Conservation (phyloP, 2,888 invertebrate species). For the Eulithis prunata region DNA sequence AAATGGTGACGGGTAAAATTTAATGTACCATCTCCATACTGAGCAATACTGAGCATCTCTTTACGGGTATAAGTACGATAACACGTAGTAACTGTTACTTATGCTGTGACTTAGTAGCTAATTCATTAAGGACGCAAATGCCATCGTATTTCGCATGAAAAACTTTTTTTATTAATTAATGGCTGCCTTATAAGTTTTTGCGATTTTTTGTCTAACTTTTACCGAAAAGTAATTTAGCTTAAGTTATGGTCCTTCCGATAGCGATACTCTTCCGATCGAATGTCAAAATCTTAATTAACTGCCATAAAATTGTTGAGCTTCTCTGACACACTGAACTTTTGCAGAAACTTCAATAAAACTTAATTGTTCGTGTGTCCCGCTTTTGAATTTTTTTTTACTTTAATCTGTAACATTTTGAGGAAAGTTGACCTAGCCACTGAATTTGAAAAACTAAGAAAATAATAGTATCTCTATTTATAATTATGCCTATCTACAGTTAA, state of each 20-base stretch:
- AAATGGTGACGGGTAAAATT: conserved; percentile 67
- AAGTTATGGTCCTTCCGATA: conserved; percentile 33
- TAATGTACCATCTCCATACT: conserved; percentile 53
- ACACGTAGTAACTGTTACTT: conserved; percentile 6
- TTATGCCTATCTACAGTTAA: too few species aligned
- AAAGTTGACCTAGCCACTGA: neutral
- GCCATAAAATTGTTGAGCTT: conserved; percentile 29
- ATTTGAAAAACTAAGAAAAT: too few species aligned
- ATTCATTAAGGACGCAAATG: conserved; percentile 48
- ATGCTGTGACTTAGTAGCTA: conserved; percentile 38
- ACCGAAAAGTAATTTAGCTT: conserved; percentile 37
- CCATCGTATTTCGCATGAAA: conserved; percentile 31
- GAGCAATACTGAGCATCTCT: conserved; percentile 30
- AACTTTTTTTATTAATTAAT: conserved; percentile 43
- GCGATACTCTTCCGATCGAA: conserved; percentile 42
- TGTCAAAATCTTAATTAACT: conserved; percentile 45
- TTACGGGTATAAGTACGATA: conserved; percentile 44
- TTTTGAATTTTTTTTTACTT: conserved; percentile 7
- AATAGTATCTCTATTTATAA: too few species aligned
- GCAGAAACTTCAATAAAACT: conserved; percentile 32
- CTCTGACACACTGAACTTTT: conserved; percentile 44
- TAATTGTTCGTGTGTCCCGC: conserved; percentile 32
- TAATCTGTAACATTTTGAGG: conserved; percentile 6
- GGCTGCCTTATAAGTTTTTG: conserved; percentile 31
- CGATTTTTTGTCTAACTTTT: conserved; percentile 41